Conservation (phyloP, 2,113 vertebrate genomes). For the Rhinolophus sinicus region DNA sequence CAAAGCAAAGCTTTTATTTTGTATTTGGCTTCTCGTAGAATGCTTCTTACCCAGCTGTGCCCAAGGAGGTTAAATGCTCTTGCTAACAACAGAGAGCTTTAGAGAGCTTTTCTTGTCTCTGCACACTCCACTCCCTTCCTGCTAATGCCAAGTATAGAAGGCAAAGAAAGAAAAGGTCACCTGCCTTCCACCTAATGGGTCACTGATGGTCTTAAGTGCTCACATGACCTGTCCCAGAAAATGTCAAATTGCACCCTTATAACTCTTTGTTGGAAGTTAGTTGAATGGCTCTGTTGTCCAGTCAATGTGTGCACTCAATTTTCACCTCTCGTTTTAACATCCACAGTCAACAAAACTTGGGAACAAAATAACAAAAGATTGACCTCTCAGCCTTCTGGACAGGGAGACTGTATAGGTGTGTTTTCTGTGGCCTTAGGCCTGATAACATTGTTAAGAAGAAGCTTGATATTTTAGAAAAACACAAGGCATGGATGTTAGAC, state of each 20-base stretch:
- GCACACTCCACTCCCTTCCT: neutral
- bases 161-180: slow-evolving; percentile 55
- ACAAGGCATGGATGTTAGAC: neutral
- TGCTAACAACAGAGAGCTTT: neutral
- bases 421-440: neutral
- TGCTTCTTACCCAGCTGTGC: neutral
- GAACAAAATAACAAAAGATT: neutral
- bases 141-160: slow-evolving; percentile 19
- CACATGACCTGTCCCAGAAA: slow-evolving; percentile 19
- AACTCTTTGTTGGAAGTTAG: neutral
- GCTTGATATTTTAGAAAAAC: neutral
- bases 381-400: neutral
- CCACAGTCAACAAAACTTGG: neutral
- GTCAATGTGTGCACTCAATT: neutral
- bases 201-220: slow-evolving; percentile 37
- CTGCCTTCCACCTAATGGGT: neutral
- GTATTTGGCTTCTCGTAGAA: neutral
- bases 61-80: slow-evolving; percentile 36
- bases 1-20: neutral
- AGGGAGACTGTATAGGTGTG: neutral
- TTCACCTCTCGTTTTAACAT: slow-evolving; percentile 12
- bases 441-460: neutral
- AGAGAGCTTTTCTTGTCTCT: slow-evolving; percentile 28
- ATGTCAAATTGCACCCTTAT: slow-evolving; percentile 48
- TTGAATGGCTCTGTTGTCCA: slow-evolving; percentile 38